Base-by-base conservation (phyloP, 1,140 invertebrate genomes). In the Dufourea novaeangliae region DNA sequence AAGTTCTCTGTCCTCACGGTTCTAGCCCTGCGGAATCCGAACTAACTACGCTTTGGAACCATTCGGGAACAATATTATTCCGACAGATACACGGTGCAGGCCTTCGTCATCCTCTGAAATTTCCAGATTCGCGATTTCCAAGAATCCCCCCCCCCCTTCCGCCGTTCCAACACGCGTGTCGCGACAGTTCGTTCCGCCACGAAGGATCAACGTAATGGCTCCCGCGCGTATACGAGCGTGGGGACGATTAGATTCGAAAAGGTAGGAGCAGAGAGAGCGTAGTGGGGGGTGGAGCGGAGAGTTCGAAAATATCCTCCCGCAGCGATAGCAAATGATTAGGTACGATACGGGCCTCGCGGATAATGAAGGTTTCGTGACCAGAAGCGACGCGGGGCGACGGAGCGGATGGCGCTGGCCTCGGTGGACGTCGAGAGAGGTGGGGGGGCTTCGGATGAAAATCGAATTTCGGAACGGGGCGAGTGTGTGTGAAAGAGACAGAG, bases 381-480 rank as follows among this genome's bases (percentile, higher is more conserved):
- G 67, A 69, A 57, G 25, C 44, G n/a, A n/a, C 34, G 59, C 7
- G 3, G 11, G n/a, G 14, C 54, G 54, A 32, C 54, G 61, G 17
- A 5, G 61, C 27, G 50, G n/a, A n/a, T n/a, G 46, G 46, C 46
- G 46, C 46, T 50, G 46, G 46, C 46, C 46, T 50, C 46, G 46
- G 46, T 50, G 46, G 46, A 50, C 46, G 17, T 57, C 22, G 32
- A n/a, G n/a, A n/a, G n/a, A n/a, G n/a, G n/a, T n/a, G n/a, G n/a
- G n/a, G n/a, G n/a, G 25, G 12, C 25, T 14, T 72, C 61, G 29
- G 56, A 64, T 10, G 79, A 72, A 82, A 83, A 59, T 59, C 44
- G 50, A 83, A 83, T 83, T 76, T 61, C 64, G 57, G 62, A 41
- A 12, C 34, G 44, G 63, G 27, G 67, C 17, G 41, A 46, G 41